A percentile compares a stretch with the other conserved stretches of the same genome.
These are phyloP conservation scores for Daboia siamensis DNA, from an alignment of 2,113 vertebrate genomes.

Conservation along the genomic window DNA sequence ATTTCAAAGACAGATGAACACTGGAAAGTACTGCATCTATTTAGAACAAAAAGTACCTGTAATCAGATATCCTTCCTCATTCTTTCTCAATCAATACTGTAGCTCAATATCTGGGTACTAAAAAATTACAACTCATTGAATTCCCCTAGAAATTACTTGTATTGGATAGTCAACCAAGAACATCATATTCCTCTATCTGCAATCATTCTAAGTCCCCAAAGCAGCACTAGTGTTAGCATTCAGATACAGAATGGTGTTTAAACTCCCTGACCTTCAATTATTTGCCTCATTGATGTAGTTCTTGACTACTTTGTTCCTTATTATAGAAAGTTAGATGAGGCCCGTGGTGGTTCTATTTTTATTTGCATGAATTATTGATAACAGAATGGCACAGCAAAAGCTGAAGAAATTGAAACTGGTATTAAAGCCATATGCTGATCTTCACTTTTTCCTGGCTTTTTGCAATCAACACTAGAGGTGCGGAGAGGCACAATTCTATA, in stretches of 20 bases:
- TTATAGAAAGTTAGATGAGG: not conserved
- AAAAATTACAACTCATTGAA: not conserved
- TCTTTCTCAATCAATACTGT: not conserved
- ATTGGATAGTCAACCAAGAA: slow-evolving; percentile 4
- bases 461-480: not conserved
- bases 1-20: not conserved
- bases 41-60: not conserved
- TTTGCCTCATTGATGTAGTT: slow-evolving; percentile 20
- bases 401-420: not conserved
- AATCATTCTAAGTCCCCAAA: slow-evolving; percentile 8
- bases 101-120: not conserved
- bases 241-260: not conserved
- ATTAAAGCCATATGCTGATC: not conserved
- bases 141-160: slow-evolving; percentile 2
- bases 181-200: not conserved
- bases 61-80: not conserved
- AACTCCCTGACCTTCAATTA: slow-evolving; percentile 8
- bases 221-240: not conserved
- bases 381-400: not conserved
- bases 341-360: not conserved
- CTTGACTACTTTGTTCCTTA: not conserved
- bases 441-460: not conserved
- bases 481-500: not conserved
- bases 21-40: not conserved
- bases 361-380: slow-evolving; percentile 13